A percentile compares a stretch with the other conserved stretches of the same genome.
phyloP scores from a whole-genome alignment of 92 coral and sea anemone species.

The Pocillopora grandis region DNA sequence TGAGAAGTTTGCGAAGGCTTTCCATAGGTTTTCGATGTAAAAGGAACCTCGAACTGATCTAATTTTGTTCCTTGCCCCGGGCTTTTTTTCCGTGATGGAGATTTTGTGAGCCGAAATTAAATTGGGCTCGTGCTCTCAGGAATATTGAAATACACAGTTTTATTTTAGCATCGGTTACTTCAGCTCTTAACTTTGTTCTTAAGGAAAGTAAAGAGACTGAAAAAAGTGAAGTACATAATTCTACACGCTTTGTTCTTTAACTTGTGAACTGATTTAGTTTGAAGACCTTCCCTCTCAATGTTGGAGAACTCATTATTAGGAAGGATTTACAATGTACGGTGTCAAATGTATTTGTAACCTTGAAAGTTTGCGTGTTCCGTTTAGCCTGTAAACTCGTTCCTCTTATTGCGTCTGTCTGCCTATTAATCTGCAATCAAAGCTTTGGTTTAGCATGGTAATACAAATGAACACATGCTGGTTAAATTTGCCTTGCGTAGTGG shows the following conservation, averaged over 20 bases:
- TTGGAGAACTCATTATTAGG: constrained; percentile 36
- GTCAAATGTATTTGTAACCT: constrained; percentile 34
- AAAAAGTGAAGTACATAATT: not conserved
- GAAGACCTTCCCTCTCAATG: not conserved
- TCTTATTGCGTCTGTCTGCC: not conserved
- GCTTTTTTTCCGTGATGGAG: not conserved
- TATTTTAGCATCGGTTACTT: not conserved
- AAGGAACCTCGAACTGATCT: not conserved
- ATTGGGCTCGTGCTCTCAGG: constrained; percentile 7
- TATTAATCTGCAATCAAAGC: not conserved
- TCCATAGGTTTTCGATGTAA: not conserved
- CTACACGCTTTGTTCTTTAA: not conserved
- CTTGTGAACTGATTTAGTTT: not conserved
- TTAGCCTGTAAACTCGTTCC: constrained; percentile 29
- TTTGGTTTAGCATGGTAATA: constrained; percentile 3
- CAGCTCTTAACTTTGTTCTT: not conserved
- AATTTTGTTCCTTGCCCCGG: not conserved
- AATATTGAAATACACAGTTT: not conserved
- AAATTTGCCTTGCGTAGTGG: not conserved
- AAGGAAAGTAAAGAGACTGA: not conserved
- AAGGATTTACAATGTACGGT: constrained; percentile 35
- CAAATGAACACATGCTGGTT: not conserved
- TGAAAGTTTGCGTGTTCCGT: not conserved
- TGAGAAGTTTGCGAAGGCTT: constrained; percentile 16
- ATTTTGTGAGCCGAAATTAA: not conserved